phyloP scores from a whole-genome alignment of 2,888 invertebrate genomes.

The Drosophila picticornis region DNA sequence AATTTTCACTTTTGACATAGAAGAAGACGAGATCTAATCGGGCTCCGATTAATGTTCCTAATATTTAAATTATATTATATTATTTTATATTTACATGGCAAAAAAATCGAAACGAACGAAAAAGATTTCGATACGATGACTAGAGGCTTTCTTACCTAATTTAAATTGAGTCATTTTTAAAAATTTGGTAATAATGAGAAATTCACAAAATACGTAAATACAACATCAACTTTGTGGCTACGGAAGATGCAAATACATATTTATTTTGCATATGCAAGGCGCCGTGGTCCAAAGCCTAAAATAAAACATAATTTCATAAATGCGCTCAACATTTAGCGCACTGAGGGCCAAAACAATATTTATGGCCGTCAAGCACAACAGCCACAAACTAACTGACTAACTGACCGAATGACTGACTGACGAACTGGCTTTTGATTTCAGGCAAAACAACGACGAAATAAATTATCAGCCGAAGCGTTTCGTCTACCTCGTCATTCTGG shows the following conservation, averaged over 20 bases:
- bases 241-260: slow-evolving; percentile 24
- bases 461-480: slow-evolving; percentile 57
- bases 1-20: neutral
- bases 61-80: neutral
- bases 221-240: slow-evolving; percentile 16
- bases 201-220: neutral
- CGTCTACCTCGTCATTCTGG: slow-evolving; percentile 68
- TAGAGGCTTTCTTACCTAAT: neutral
- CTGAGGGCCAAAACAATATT: slow-evolving; percentile 32
- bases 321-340: slow-evolving; percentile 41
- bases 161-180: neutral
- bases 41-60: neutral
- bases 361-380: slow-evolving; percentile 28
- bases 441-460: slow-evolving; percentile 14
- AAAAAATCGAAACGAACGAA: neutral
- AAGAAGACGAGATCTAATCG: neutral
- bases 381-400: neutral
- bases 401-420: slow-evolving; percentile 9
- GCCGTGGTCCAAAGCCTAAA: slow-evolving; percentile 38
- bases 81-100: neutral
- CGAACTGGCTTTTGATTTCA: slow-evolving; percentile 22
- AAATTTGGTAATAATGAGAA: neutral
- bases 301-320: slow-evolving; percentile 57
- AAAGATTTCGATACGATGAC: neutral
- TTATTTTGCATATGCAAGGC: slow-evolving; percentile 5